Evolutionary conservation across 2,113 vertebrate genomes (phyloP).

Genomic region (Spea bombifrons): DNA sequence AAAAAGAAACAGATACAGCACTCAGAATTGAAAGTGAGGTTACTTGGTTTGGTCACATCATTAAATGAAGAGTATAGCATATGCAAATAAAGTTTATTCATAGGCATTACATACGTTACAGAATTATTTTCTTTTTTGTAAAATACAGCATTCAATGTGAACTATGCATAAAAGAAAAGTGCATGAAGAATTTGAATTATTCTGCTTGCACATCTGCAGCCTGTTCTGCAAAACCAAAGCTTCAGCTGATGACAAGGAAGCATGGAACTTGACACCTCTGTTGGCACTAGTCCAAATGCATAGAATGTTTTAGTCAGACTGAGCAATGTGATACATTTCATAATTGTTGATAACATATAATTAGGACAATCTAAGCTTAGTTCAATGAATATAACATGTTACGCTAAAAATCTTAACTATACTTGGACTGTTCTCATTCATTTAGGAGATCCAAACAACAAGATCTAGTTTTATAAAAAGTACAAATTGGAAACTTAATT

Average conservation of each 20-base stretch:
- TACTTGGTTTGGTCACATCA: slow-evolving; percentile 12
- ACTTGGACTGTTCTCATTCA: slow-evolving; percentile 58
- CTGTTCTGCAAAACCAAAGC: slow-evolving; percentile 63
- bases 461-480: slow-evolving; percentile 53
- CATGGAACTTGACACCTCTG: slow-evolving; percentile 66
- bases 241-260: slow-evolving; percentile 67
- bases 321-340: slow-evolving; percentile 58
- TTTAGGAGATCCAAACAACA: slow-evolving; percentile 56
- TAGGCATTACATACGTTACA: slow-evolving; percentile 45
- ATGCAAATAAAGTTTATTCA: slow-evolving; percentile 11
- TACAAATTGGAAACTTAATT: slow-evolving; percentile 58
- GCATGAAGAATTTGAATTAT: slow-evolving; percentile 62
- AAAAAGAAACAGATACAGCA: too few species aligned
- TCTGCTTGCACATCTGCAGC: slow-evolving; percentile 63
- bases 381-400: slow-evolving; percentile 61
- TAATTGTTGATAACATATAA: slow-evolving; percentile 69
- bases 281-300: slow-evolving; percentile 58
- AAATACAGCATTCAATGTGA: slow-evolving; percentile 58
- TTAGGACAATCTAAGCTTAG: slow-evolving; percentile 59
- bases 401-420: slow-evolving; percentile 55
- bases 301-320: slow-evolving; percentile 59
- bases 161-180: slow-evolving; percentile 60
- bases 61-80: slow-evolving; percentile 11
- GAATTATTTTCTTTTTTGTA: slow-evolving; percentile 37
- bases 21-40: not conserved